A percentile compares a stretch with the other conserved stretches of the same genome.
Evolutionary conservation across 2,888 invertebrate species (phyloP).

Genomic region (Mythimna ferrago): DNA sequence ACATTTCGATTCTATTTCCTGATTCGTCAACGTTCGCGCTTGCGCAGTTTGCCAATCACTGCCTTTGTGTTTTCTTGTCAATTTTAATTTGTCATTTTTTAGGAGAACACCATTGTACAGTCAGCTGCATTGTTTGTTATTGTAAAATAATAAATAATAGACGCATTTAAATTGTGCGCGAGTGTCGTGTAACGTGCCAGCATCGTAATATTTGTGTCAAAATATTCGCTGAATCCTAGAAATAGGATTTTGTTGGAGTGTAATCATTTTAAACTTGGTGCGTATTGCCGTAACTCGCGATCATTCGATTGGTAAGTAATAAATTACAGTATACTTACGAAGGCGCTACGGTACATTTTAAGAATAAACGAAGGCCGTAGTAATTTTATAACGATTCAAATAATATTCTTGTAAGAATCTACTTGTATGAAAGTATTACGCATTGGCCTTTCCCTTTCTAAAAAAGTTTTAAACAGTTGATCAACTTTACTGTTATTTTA

Average conservation of each 20-base stretch:
- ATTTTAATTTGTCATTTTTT: conserved; percentile 42
- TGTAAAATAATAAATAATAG: conserved; percentile 62
- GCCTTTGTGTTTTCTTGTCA: conserved; percentile 50
- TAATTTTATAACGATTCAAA: not conserved
- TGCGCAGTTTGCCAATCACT: conserved; percentile 57
- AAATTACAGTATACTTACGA: conserved; percentile 2
- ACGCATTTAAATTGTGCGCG: conserved; percentile 53
- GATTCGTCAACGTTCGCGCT: conserved; percentile 54
- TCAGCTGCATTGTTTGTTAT: conserved; percentile 65
- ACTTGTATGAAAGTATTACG: conserved; percentile 25
- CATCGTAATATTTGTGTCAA: conserved; percentile 22
- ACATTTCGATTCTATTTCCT: conserved; percentile 34
- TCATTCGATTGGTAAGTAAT: conserved; percentile 57
- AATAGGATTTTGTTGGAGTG: conserved; percentile 63
- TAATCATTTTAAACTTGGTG: conserved; percentile 47
- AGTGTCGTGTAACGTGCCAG: conserved; percentile 57
- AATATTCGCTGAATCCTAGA: conserved; percentile 61
- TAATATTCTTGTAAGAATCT: conserved; percentile 33
- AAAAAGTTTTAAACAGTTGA: conserved; percentile 39
- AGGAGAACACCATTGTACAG: conserved; percentile 39
- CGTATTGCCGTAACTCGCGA: conserved; percentile 42
- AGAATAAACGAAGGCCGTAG: not conserved
- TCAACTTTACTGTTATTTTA: conserved; percentile 36
- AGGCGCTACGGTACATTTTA: conserved; percentile 3
- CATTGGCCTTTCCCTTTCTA: conserved; percentile 54